These are phyloP conservation scores for Dolichopus griseipennis DNA, from an alignment of 2,888 invertebrate genomes.

Conservation along the genomic window DNA sequence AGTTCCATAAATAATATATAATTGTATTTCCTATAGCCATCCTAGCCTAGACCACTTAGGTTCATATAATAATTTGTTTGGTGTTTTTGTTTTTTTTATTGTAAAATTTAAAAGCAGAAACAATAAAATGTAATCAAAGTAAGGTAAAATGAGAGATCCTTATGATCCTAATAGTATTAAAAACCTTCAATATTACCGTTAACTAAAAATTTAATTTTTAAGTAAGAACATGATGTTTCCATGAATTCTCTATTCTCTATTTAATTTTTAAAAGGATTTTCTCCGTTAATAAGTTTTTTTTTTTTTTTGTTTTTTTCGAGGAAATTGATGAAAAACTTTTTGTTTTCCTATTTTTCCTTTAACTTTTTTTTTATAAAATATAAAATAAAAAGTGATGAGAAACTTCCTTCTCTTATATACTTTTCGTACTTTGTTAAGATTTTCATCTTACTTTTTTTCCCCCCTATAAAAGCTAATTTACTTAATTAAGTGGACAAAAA, in stretches of 20 bases:
- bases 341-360: too few relatives aligned
- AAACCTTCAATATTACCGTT: too few relatives aligned
- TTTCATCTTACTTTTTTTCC: neutral
- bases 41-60: too few relatives aligned
- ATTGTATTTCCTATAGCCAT: too few relatives aligned
- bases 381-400: neutral
- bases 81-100: too few relatives aligned
- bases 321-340: too few relatives aligned
- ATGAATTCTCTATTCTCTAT: neutral
- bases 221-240: neutral
- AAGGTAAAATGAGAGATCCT: neutral
- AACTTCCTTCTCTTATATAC: neutral
- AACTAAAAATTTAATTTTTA: constrained; percentile 3
- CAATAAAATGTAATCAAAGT: too few relatives aligned
- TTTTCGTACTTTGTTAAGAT: neutral
- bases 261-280: neutral
- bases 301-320: neutral
- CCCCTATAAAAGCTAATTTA: neutral
- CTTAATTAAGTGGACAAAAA: constrained; percentile 3
- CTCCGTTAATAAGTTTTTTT: neutral
- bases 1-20: too few relatives aligned
- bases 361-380: too few relatives aligned
- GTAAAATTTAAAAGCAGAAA: too few relatives aligned
- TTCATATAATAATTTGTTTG: too few relatives aligned
- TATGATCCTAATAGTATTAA: neutral